Conservation (phyloP, 1,140 invertebrate species). For the Calycopis cecrops region DNA sequence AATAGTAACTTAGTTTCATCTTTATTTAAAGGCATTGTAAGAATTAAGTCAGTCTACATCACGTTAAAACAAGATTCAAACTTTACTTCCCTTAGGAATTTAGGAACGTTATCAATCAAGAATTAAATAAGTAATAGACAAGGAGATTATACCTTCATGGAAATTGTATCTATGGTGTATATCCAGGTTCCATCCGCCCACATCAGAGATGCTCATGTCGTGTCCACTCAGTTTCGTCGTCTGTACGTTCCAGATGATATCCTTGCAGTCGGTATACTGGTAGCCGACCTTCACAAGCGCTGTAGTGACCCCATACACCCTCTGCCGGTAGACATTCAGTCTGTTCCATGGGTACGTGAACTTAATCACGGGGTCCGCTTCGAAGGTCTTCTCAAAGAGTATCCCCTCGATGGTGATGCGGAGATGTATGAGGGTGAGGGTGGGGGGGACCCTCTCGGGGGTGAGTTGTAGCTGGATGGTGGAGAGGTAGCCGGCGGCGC, state of each 20-base stretch:
- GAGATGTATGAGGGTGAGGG: conserved; percentile 90
- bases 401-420: conserved; percentile 96
- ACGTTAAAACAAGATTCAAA: too few species aligned
- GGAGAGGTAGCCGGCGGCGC: conserved; percentile 93
- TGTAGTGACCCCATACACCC: conserved; percentile 93
- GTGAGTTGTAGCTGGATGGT: conserved; percentile 94
- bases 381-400: conserved; percentile 93
- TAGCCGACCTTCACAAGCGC: conserved; percentile 97
- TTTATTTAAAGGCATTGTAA: too few species aligned
- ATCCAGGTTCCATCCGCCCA: conserved; percentile 97
- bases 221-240: conserved; percentile 96
- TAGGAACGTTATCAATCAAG: too few species aligned
- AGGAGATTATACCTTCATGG: conserved; percentile 93
- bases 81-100: too few species aligned
- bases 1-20: too few species aligned
- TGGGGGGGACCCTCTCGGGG: conserved; percentile 86
- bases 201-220: conserved; percentile 96
- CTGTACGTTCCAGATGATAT: conserved; percentile 96
- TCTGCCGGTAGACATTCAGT: conserved; percentile 96
- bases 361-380: conserved; percentile 96
- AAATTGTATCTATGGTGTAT: conserved; percentile 98
- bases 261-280: conserved; percentile 94
- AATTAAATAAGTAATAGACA: too few species aligned
- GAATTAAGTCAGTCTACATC: too few species aligned
- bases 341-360: conserved; percentile 98